Conservation (phyloP, 2,113 vertebrate genomes). For the Oncorhynchus clarkii region DNA sequence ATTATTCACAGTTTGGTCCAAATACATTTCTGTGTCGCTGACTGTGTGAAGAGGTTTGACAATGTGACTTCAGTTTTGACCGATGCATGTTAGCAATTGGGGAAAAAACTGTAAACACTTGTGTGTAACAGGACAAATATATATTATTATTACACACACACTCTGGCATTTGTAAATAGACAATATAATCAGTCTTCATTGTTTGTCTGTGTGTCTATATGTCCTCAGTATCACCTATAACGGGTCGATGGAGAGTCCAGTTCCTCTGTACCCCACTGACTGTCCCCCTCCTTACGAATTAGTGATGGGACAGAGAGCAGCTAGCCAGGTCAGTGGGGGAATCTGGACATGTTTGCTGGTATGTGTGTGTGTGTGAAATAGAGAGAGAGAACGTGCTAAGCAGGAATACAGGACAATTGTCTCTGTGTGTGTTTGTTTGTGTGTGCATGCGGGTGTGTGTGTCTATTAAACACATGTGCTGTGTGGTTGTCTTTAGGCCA, state of each 20-base stretch:
- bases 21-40: too few species aligned
- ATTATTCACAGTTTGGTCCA: too few species aligned
- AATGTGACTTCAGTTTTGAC: too few species aligned
- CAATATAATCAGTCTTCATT: neutral
- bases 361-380: neutral
- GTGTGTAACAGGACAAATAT: too few species aligned
- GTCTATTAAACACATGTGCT: conserved; percentile 5
- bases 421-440: too few species aligned
- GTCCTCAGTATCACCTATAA: conserved; percentile 90
- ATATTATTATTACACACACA: conserved; percentile 2
- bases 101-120: too few species aligned
- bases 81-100: too few species aligned
- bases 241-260: conserved; percentile 94
- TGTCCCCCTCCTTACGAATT: conserved; percentile 94
- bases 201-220: neutral
- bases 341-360: neutral
- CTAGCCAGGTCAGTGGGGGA: conserved; percentile 80
- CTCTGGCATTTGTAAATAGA: neutral
- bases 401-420: too few species aligned
- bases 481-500: conserved; percentile 74
- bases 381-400: too few species aligned
- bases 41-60: too few species aligned
- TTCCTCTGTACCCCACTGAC: conserved; percentile 91
- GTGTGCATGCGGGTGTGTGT: neutral
- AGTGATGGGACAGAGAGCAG: conserved; percentile 88